Base-by-base conservation (phyloP, 2,888 invertebrate species). In the Pterobdella sp. region DNA sequence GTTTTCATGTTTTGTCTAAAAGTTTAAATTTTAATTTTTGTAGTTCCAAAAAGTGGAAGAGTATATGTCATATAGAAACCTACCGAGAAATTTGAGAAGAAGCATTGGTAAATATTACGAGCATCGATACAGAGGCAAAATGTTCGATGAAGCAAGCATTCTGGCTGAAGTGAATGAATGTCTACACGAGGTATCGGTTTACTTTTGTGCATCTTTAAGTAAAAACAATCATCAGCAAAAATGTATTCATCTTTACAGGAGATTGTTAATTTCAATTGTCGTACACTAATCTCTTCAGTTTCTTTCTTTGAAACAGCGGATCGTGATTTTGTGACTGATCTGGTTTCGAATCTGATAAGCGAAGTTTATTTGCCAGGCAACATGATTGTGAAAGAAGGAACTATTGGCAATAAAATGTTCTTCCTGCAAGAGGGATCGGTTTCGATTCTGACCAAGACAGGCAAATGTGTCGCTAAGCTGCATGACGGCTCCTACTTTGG, bases 41-140 rank as follows among this genome's bases (percentile, higher is more conserved):
- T 73, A 93, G 94, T 91, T 96, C 81, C 96, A 96, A 87, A 96
- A 97, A 91, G 96, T 97, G 77, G 96, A 97, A 85, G 96, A 97
- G 85, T 97, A 97, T 85, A 97, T 97, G 96, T 94, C 94, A 81
- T 96, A 96, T 85, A 88, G 96, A 77, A 96, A 96, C 84, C 86
- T 97, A 80, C 96, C 96, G 70, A 88, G 95, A 74, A 93, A 93
- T 84, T 92, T 96, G 90, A 89, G 96, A 75, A 93, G 94, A 84
- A 88, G 94, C 79, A 96, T 97, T 81, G 93, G 94, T 68, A 96
- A 96, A 85, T 97, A 96, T 85, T 97, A 96, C 86, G 96, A 97
- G 85, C 96, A 96, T 85, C 90, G 96, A 76, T 97, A 95, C 86
- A 95, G 96, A 87, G 96, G 96, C 81, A 97, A 96, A 87, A 96